These are phyloP conservation scores for Zoanthus solanderi DNA, from an alignment of 92 coral and sea anemone genomes.

Conservation along the genomic window DNA sequence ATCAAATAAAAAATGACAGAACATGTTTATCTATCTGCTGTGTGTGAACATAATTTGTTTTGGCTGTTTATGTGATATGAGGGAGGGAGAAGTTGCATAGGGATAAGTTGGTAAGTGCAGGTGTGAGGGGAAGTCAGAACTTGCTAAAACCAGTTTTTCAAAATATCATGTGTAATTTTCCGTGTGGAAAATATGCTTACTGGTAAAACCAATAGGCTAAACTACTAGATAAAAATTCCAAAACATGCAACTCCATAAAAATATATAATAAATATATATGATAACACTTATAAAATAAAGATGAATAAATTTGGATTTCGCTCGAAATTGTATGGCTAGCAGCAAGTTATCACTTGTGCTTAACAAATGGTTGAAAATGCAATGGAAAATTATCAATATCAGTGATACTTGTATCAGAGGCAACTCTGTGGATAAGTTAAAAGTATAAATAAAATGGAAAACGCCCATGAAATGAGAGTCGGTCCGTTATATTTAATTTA, in stretches of 20 bases:
- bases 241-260: constrained; percentile 2
- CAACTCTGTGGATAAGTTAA: constrained; percentile 12
- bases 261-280: not conserved
- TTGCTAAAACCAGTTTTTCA: not conserved
- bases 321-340: constrained; percentile 8
- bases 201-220: not conserved
- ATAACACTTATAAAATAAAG: not conserved
- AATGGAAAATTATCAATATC: constrained; percentile 3
- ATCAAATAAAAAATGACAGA: too few relatives aligned
- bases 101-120: too few relatives aligned
- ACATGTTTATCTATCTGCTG: too few relatives aligned
- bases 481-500: not conserved
- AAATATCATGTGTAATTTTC: not conserved
- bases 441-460: not conserved
- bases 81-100: too few relatives aligned
- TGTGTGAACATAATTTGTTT: too few relatives aligned
- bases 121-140: too few relatives aligned
- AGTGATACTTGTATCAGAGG: constrained; percentile 18
- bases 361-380: not conserved
- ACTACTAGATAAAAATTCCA: not conserved
- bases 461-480: not conserved
- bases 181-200: constrained; percentile 3
- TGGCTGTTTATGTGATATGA: too few relatives aligned
- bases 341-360: not conserved
- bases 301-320: not conserved